Evolutionary conservation across 1,140 invertebrate species (phyloP).

Genomic region (Zelostemma sp.): DNA sequence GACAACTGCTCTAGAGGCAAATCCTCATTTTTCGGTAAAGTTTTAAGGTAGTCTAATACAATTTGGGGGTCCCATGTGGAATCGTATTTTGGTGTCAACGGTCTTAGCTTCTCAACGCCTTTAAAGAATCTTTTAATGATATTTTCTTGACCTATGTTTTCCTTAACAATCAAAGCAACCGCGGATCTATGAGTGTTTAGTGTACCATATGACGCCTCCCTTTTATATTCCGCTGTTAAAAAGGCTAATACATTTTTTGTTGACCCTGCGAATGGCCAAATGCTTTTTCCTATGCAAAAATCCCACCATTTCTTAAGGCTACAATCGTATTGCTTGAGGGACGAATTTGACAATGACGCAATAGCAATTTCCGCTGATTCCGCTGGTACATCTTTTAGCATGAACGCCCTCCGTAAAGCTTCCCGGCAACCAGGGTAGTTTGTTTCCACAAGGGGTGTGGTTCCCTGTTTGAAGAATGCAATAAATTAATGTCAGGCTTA

Average conservation of each 20-base stretch:
- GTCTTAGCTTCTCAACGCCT: slow-evolving; percentile 14
- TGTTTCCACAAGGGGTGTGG: background rate
- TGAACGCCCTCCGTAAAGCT: slow-evolving; percentile 14
- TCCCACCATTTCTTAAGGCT: background rate
- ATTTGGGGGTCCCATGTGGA: slow-evolving; percentile 11
- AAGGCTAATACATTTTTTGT: background rate
- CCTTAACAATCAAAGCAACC: too few relatives aligned
- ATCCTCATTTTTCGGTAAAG: too few relatives aligned
- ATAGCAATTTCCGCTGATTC: background rate
- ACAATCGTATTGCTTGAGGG: background rate
- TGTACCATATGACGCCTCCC: slow-evolving; percentile 10
- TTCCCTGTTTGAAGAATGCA: background rate
- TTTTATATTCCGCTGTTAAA: background rate
- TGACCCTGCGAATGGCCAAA: background rate
- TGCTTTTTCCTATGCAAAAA: background rate
- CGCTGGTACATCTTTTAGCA: slow-evolving; percentile 1
- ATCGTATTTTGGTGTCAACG: slow-evolving; percentile 15
- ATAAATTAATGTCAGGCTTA: background rate
- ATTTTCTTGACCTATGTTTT: background rate
- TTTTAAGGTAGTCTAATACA: background rate
- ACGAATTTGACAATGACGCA: background rate
- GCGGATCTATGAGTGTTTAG: slow-evolving; percentile 15
- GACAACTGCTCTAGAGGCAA: too few relatives aligned
- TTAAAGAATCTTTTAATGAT: slow-evolving; percentile 9
- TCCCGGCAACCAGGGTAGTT: background rate